These are phyloP conservation scores for Chromoteleia sp. DNA, from an alignment of 2,888 invertebrate species.

Conservation along the genomic window DNA sequence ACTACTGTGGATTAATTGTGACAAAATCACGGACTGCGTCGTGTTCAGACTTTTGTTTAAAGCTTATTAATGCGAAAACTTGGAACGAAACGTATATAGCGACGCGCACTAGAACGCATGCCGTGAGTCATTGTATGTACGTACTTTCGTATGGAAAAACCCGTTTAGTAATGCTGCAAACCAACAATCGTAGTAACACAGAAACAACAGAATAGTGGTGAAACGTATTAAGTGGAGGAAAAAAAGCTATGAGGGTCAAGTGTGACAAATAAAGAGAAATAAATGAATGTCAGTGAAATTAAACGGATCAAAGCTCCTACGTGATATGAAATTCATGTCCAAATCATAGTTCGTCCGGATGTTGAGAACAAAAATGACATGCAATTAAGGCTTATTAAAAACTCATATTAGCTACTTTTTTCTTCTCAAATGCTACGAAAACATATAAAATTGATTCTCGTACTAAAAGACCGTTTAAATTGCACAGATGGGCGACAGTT, in stretches of 20 bases:
- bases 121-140: conserved; percentile 54
- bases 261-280: conserved; percentile 46
- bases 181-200: conserved; percentile 40
- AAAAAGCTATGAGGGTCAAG: conserved; percentile 48
- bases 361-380: conserved; percentile 47
- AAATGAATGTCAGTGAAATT: conserved; percentile 47
- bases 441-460: conserved; percentile 6
- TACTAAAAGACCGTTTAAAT: background rate
- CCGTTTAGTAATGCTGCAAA: conserved; percentile 50
- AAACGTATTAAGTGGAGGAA: conserved; percentile 29
- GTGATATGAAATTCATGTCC: conserved; percentile 42
- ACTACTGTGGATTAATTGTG: conserved; percentile 38
- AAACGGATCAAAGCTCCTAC: conserved; percentile 52
- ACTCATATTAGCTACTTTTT: conserved; percentile 10
- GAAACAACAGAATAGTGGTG: conserved; percentile 40
- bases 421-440: background rate
- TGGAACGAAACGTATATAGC: conserved; percentile 51
- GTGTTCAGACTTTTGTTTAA: conserved; percentile 39
- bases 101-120: conserved; percentile 60
- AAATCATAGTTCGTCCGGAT: conserved; percentile 40
- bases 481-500: background rate
- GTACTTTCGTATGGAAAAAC: conserved; percentile 40
- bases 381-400: conserved; percentile 47
- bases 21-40: conserved; percentile 48
- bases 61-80: conserved; percentile 57